Evolutionary conservation across 2,113 vertebrate species (phyloP).

Genomic region (Anhinga rufa): DNA sequence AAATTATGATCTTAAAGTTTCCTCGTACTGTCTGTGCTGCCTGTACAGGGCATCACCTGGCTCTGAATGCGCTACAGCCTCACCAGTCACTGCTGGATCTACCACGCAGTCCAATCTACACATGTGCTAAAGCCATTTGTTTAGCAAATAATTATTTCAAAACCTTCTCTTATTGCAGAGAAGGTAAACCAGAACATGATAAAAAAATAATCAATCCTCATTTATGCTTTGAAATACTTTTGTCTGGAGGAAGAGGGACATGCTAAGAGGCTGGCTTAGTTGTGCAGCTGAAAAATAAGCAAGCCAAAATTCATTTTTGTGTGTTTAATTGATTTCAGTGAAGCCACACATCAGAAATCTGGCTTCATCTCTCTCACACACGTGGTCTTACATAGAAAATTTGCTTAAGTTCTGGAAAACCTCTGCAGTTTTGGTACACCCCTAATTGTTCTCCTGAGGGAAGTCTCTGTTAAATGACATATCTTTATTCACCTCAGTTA

Average conservation of each 20-base stretch:
- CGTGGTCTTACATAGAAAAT: neutral
- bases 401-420: neutral
- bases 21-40: neutral
- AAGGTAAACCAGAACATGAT: neutral
- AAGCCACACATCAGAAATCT: neutral
- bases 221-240: neutral
- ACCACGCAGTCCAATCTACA: neutral
- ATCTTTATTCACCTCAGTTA: constrained; percentile 23
- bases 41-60: no score
- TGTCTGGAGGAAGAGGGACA: neutral
- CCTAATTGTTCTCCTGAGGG: constrained; percentile 1
- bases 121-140: neutral
- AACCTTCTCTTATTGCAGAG: neutral
- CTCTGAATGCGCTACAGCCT: neutral
- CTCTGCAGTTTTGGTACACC: constrained; percentile 19
- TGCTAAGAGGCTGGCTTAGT: neutral
- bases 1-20: neutral
- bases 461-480: neutral
- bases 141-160: neutral
- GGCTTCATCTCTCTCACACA: neutral
- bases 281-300: neutral
- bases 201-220: neutral
- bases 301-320: neutral
- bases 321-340: neutral
- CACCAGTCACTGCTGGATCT: neutral